Evolutionary conservation across 2,888 invertebrate genomes (phyloP), one percentile per base, ranked within the genome.

Genomic region (Pomacea canaliculata): DNA sequence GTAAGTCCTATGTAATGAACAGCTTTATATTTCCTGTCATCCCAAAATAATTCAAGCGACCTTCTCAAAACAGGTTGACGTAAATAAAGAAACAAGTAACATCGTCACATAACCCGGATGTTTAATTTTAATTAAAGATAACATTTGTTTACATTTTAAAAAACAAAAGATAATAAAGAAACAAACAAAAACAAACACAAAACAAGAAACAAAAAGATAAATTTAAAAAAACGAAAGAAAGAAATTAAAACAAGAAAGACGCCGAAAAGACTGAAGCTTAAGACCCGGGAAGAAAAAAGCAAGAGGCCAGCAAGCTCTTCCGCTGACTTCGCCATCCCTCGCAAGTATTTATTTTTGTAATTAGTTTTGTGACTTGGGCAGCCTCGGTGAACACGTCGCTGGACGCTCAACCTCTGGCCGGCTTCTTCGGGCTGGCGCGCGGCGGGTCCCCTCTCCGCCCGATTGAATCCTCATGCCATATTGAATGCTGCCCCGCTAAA

Each of bases 271-370:
- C 48, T 27, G 68, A 68, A 68, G 27, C n/a, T n/a, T 9, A 23
- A 23, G 66, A 27, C 16, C 19, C 23, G 9, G 19, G 56, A n/a
- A 56, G 19, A 37, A 37, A 37, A 37, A 37, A 37, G 18, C 37
- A 37, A n/a, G 68, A 37, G 27, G 37, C 68, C 23, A 4, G 18
- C 59, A 70, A 23, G 69, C n/a, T 19, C 68, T 19, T 60, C 18
- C 46, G 23, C 65, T 46, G 37, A 56, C 63, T 49, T 27, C 69
- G 37, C 60, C 69, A 70, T 46, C 67, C 51, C 23, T 65, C 27
- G 16, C n/a, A 65, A 66, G 71, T 78, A 71, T 78, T 71, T 78
- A 74, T 78, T 78, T 78, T 74, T 70, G 60, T 74, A 78, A 78
- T 78, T 78, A 78, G 74, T 78, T 78, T 75, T 78, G 60, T 60